phyloP scores from a whole-genome alignment of 2,113 vertebrate species.

The western clawed frog (Xenopus tropicalis) region UCB_Xtro_10.0 CM004447.2:100036001-100036500 shows the following conservation, averaged over 20 bases:
- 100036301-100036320: background rate
- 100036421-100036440: no score
- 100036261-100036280: slow-evolving; percentile 42
- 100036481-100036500: no score
- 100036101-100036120: background rate
- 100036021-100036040: no score
- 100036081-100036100: no score
- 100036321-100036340: background rate
- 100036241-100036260: slow-evolving; percentile 47
- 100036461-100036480: no score
- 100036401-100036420: no score
- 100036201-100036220: slow-evolving; percentile 53
- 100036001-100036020: no score
- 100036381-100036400: no score
- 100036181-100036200: slow-evolving; percentile 69
- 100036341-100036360: background rate
- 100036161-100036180: slow-evolving; percentile 61
- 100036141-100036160: slow-evolving; percentile 62
- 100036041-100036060: no score
- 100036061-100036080: no score
- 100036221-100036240: slow-evolving; percentile 62
- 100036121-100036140: slow-evolving; percentile 58
- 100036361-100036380: no score
- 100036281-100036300: slow-evolving; percentile 49
- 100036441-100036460: no score